Conservation (phyloP, 2,113 vertebrate genomes). For the Falcunculus frontatus region DNA sequence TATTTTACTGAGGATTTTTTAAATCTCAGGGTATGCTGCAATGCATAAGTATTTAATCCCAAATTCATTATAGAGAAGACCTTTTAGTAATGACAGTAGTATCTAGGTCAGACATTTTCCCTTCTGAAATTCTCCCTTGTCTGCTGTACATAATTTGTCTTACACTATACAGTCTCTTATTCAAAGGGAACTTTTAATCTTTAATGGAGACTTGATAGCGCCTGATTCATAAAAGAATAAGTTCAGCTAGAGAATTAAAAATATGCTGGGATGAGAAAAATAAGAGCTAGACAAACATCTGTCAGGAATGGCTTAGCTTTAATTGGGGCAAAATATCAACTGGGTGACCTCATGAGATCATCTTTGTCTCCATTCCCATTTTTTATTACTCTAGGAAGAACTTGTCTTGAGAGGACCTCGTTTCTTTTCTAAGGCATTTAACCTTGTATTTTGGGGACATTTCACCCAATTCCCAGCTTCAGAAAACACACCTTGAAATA, state of each 20-base stretch:
- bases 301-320: neutral
- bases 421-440: neutral
- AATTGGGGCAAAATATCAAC: neutral
- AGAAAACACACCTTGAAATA: neutral
- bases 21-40: neutral
- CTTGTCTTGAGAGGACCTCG: neutral
- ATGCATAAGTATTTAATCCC: neutral
- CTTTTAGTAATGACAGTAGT: neutral
- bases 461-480: neutral
- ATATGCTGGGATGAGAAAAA: neutral
- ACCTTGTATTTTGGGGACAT: neutral
- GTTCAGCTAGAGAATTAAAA: neutral
- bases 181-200: conserved; percentile 15
- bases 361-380: neutral
- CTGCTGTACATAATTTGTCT: conserved; percentile 11
- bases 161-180: neutral
- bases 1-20: neutral
- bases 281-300: neutral
- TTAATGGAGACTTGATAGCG: neutral
- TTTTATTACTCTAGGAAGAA: neutral
- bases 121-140: neutral
- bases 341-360: neutral
- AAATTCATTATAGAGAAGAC: neutral
- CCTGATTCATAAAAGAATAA: neutral
- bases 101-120: conserved; percentile 6